These are phyloP conservation scores for Phrixothrix hirtus DNA, from an alignment of 2,888 invertebrate genomes.

Conservation along the genomic window DNA sequence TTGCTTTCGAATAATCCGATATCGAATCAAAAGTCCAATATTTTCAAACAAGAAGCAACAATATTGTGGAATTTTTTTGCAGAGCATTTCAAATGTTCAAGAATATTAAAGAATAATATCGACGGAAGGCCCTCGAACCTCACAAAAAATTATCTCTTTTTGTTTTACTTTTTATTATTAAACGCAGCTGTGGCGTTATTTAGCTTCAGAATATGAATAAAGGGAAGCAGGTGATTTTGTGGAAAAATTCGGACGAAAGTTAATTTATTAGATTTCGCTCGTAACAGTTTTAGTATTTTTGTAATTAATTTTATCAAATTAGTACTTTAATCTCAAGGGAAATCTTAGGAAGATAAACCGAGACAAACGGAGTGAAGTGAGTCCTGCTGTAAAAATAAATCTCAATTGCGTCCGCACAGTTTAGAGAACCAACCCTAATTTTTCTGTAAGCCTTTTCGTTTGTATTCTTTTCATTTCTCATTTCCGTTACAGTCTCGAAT, in stretches of 20 bases:
- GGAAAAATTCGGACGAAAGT: slow-evolving; percentile 5
- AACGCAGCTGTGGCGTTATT: slow-evolving; percentile 3
- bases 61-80: slow-evolving; percentile 13
- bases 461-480: neutral
- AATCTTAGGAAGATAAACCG: slow-evolving; percentile 28
- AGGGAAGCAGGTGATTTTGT: slow-evolving; percentile 6
- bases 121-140: neutral
- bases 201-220: slow-evolving; percentile 2
- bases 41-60: slow-evolving; percentile 23
- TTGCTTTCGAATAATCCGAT: slow-evolving; percentile 30
- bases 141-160: slow-evolving; percentile 3
- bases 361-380: slow-evolving; percentile 22
- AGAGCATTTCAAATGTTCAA: neutral
- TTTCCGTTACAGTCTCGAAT: slow-evolving; percentile 1
- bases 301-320: slow-evolving; percentile 31
- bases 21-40: slow-evolving; percentile 22
- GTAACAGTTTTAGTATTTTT: slow-evolving; percentile 20
- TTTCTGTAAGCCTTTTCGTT: slow-evolving; percentile 4
- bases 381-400: slow-evolving; percentile 29
- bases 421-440: slow-evolving; percentile 9
- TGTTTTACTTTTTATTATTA: slow-evolving; percentile 4
- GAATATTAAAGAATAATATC: slow-evolving; percentile 17
- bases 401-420: slow-evolving; percentile 27
- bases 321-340: slow-evolving; percentile 21
- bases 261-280: slow-evolving; percentile 12